Evolutionary conservation across 2,113 vertebrate species (phyloP).

Genomic region (Melospiza georgiana): DNA sequence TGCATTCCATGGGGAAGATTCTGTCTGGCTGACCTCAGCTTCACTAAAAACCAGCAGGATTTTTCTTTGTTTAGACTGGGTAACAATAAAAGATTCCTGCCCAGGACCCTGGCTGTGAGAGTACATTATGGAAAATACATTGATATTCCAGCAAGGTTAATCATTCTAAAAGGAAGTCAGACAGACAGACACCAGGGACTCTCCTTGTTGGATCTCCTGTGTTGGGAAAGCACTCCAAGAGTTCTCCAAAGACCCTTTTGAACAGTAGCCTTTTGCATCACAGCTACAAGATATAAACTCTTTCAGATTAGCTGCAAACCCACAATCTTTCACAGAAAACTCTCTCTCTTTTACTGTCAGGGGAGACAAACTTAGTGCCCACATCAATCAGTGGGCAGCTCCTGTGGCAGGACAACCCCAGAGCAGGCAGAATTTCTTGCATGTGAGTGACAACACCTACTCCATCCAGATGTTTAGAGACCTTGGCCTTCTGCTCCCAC

Average conservation of each 20-base stretch:
- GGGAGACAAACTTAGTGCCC: neutral
- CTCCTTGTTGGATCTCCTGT: neutral
- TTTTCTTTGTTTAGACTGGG: slow-evolving; percentile 31
- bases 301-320: neutral
- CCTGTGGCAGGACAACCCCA: neutral
- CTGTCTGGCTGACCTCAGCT: neutral
- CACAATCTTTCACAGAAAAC: neutral
- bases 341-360: neutral
- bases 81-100: slow-evolving; percentile 35
- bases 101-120: neutral
- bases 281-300: neutral
- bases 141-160: neutral
- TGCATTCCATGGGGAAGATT: neutral
- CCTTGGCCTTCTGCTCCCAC: neutral
- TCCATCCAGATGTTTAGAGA: neutral
- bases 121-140: slow-evolving; percentile 7
- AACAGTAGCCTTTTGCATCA: neutral
- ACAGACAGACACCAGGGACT: neutral
- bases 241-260: neutral
- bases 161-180: neutral
- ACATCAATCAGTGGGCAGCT: neutral
- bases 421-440: neutral
- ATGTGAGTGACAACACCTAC: neutral
- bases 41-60: neutral
- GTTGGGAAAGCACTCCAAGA: neutral